Evolutionary conservation across 2,797 vertebrate species (phyloP).

Genomic region (Mormyrops boulengeri): DNA sequence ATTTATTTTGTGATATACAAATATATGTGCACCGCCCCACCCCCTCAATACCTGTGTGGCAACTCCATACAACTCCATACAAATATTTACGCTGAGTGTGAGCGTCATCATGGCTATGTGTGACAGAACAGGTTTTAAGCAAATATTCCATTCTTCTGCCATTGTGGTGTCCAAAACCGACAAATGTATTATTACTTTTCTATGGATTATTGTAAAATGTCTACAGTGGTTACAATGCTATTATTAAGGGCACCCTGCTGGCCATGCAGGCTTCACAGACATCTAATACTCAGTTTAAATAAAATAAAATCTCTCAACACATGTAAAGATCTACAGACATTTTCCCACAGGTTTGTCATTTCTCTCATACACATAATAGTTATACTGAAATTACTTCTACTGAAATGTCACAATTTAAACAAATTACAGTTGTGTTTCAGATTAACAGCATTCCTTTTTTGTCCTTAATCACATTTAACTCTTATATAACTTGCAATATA

Average conservation of each 20-base stretch:
- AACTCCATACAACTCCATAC: background rate
- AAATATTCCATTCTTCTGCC: background rate
- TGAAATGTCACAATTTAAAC: background rate
- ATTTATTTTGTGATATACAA: background rate
- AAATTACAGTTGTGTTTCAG: background rate
- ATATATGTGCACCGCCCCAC: background rate
- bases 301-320: background rate
- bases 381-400: background rate
- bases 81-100: background rate
- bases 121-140: background rate
- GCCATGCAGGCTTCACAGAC: background rate
- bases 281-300: background rate
- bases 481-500: background rate
- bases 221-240: background rate
- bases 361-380: background rate
- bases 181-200: background rate
- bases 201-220: background rate
- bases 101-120: background rate
- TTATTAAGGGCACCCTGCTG: background rate
- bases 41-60: background rate
- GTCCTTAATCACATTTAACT: background rate
- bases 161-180: background rate
- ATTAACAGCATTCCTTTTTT: background rate
- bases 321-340: background rate
- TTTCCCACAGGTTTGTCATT: background rate